Conservation (phyloP, 1,140 invertebrate species). For the Mya arenaria region DNA sequence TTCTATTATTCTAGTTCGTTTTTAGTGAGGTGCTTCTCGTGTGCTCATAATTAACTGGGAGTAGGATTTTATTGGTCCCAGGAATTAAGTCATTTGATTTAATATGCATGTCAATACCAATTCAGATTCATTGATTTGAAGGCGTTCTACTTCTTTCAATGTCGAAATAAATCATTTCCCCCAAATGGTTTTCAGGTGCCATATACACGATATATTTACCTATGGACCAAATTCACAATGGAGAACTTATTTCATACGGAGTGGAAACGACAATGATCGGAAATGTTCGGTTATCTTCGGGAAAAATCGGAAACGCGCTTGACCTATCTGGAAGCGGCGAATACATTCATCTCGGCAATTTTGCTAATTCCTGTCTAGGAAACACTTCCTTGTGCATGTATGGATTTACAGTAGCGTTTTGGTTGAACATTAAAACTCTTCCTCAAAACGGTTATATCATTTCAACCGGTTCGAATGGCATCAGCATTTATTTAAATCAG, state of each 20-base stretch:
- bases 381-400: slow-evolving; percentile 70
- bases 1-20: too few species aligned
- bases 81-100: too few species aligned
- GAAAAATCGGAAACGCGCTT: slow-evolving; percentile 70
- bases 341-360: slow-evolving; percentile 71
- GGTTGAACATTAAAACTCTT: slow-evolving; percentile 69
- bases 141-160: too few species aligned
- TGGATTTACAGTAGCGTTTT: slow-evolving; percentile 75
- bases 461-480: slow-evolving; percentile 57
- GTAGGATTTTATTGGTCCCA: too few species aligned
- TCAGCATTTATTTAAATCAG: slow-evolving; percentile 67
- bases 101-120: too few species aligned
- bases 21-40: too few species aligned
- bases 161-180: not conserved
- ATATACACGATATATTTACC: slow-evolving; percentile 72
- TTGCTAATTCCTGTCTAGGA: slow-evolving; percentile 71
- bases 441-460: slow-evolving; percentile 60
- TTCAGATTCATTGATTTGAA: too few species aligned
- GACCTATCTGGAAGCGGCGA: slow-evolving; percentile 66
- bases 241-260: slow-evolving; percentile 59
- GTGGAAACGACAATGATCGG: slow-evolving; percentile 60
- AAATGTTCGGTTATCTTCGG: slow-evolving; percentile 59
- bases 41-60: too few species aligned
- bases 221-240: slow-evolving; percentile 67
- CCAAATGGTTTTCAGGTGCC: too few species aligned